Percentiles rank a stretch among this genome's conserved stretches.
phyloP scores from a whole-genome alignment of 2,113 vertebrate genomes.

The Callipepla californica region DNA sequence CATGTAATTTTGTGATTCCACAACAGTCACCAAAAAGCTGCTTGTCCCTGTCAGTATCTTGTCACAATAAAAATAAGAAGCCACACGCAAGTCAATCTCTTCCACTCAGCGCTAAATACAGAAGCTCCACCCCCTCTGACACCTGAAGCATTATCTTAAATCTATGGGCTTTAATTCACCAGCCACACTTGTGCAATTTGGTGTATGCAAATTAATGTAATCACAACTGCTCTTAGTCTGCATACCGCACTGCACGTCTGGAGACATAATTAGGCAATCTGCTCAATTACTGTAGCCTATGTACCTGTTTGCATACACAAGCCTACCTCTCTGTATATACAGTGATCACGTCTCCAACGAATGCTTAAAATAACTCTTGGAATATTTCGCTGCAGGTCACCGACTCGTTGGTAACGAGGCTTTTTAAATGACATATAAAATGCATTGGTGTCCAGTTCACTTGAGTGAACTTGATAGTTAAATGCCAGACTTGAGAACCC shows the following conservation, averaged over 20 bases:
- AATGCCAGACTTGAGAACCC: not conserved
- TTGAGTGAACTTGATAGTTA: not conserved
- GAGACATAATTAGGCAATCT: constrained; percentile 55
- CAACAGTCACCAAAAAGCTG: not conserved
- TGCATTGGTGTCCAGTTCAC: not conserved
- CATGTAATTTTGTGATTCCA: not conserved
- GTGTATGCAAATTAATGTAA: no score
- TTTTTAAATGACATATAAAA: not conserved
- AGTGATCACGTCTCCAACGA: constrained; percentile 13
- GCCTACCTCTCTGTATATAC: constrained; percentile 33
- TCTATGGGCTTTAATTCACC: constrained; percentile 23
- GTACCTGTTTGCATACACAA: constrained; percentile 70
- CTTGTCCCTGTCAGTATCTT: not conserved
- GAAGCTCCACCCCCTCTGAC: not conserved
- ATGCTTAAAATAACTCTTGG: not conserved
- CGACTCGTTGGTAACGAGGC: not conserved
- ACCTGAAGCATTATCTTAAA: constrained; percentile 25
- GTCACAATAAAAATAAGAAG: not conserved
- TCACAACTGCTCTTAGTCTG: not conserved
- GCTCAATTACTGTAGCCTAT: constrained; percentile 46
- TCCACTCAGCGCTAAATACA: not conserved
- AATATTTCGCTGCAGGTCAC: not conserved
- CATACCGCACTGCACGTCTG: not conserved
- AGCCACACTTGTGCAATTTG: not conserved
- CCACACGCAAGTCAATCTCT: not conserved